A percentile compares a stretch with the other conserved stretches of the same genome.
phyloP scores from a whole-genome alignment of 2,888 invertebrate species.

The Lasioglossum vierecki region DNA sequence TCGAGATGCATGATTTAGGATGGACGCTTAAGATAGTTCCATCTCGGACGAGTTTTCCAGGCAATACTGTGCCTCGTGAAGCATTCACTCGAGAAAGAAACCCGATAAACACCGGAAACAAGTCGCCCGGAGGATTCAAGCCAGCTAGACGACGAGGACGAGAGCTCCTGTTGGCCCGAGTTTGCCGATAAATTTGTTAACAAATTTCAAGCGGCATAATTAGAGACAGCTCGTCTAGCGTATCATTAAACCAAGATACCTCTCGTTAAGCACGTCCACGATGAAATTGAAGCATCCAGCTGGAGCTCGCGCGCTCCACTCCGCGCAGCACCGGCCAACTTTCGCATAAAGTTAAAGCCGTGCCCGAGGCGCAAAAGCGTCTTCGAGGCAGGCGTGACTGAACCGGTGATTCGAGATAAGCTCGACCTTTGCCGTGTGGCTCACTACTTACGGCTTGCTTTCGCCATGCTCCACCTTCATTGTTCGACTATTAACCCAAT shows the following conservation, averaged over 20 bases:
- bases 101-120: conserved; percentile 14
- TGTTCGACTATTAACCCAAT: neutral
- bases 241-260: conserved; percentile 64
- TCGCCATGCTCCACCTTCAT: conserved; percentile 24
- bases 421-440: conserved; percentile 50
- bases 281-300: conserved; percentile 66
- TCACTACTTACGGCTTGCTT: conserved; percentile 26
- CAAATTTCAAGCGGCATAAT: conserved; percentile 53
- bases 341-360: conserved; percentile 66
- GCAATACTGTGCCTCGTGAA: neutral
- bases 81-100: conserved; percentile 5
- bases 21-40: neutral
- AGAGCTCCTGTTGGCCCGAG: neutral
- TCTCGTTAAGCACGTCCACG: conserved; percentile 66
- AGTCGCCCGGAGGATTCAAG: neutral
- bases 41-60: neutral
- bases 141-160: neutral
- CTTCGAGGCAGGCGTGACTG: conserved; percentile 67
- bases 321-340: conserved; percentile 52
- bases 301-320: conserved; percentile 39
- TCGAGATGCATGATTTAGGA: neutral
- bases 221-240: conserved; percentile 50
- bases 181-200: conserved; percentile 55
- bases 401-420: conserved; percentile 66
- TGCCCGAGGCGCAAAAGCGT: conserved; percentile 65